Evolutionary conservation across 2,113 vertebrate species (phyloP).

Genomic region (Campylomormyrus numenius): DNA sequence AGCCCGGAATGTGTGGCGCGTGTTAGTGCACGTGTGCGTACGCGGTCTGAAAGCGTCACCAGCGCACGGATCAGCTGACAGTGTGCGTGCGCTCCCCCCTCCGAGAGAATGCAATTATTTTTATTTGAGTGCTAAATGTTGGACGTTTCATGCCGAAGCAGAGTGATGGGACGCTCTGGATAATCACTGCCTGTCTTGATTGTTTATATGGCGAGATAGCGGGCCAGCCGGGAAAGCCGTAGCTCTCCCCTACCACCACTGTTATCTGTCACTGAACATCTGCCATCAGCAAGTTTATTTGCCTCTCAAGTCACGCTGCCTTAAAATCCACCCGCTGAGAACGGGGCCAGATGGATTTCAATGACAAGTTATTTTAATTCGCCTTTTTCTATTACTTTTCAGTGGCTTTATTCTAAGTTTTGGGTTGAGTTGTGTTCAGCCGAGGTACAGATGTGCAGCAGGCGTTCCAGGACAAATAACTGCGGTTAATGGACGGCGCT

Average conservation of each 20-base stretch:
- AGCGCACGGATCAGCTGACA: background rate
- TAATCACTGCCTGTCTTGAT: slow-evolving; percentile 50
- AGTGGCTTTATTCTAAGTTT: background rate
- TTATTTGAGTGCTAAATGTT: slow-evolving; percentile 19
- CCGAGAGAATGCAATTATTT: background rate
- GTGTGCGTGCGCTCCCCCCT: too few species aligned
- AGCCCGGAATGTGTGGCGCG: background rate
- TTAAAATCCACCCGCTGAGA: slow-evolving; percentile 45
- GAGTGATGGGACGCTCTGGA: slow-evolving; percentile 12
- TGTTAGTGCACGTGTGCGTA: background rate
- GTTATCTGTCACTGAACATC: slow-evolving; percentile 62
- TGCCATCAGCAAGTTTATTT: slow-evolving; percentile 45
- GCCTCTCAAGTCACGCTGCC: slow-evolving; percentile 33
- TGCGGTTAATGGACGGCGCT: background rate
- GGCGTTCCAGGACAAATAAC: background rate
- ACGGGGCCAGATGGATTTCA: slow-evolving; percentile 44
- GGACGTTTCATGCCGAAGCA: background rate
- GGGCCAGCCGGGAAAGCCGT: slow-evolving; percentile 30
- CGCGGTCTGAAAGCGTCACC: background rate
- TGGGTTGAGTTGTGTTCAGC: background rate
- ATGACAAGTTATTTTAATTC: slow-evolving; percentile 5
- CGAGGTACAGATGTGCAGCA: background rate
- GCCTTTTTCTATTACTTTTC: background rate
- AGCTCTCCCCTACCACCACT: slow-evolving; percentile 42
- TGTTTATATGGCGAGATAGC: slow-evolving; percentile 46